phyloP scores from a whole-genome alignment of 1,140 invertebrate genomes.

The Brachionus manjavacas region DNA sequence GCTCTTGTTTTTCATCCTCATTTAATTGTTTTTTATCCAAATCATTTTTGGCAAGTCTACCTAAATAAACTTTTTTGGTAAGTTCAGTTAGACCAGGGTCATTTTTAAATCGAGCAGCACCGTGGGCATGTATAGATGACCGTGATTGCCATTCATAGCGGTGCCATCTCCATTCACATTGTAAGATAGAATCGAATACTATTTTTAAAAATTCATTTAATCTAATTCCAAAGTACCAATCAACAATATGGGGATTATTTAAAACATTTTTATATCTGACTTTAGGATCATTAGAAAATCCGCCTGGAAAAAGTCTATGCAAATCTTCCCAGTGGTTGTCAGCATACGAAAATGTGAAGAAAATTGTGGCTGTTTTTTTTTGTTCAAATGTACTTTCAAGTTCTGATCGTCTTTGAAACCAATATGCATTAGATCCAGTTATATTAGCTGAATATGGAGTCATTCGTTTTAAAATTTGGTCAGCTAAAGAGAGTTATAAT shows the following conservation, averaged over 20 bases:
- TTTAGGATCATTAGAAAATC: neutral
- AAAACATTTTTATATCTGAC: neutral
- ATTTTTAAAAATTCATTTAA: neutral
- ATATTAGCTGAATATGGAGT: neutral
- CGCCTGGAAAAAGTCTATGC: neutral
- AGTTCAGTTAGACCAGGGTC: neutral
- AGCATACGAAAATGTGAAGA: neutral
- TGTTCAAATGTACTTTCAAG: neutral
- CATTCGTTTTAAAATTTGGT: neutral
- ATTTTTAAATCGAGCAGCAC: neutral
- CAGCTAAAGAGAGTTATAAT: neutral
- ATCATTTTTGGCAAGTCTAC: neutral
- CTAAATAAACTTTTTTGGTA: neutral
- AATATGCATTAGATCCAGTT: neutral
- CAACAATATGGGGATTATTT: neutral
- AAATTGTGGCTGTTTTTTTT: neutral
- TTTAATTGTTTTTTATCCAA: too few species aligned
- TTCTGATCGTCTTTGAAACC: neutral
- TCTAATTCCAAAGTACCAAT: neutral
- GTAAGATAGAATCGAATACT: neutral
- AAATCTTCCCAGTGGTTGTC: neutral
- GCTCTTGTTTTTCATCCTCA: too few species aligned
- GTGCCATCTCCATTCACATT: neutral
- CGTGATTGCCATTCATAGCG: neutral
- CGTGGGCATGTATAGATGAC: neutral